A percentile compares a stretch with the other conserved stretches of the same genome.
These are phyloP conservation scores for Choristoneura rosaceana DNA, from an alignment of 2,888 invertebrate species.

Conservation along the genomic window DNA sequence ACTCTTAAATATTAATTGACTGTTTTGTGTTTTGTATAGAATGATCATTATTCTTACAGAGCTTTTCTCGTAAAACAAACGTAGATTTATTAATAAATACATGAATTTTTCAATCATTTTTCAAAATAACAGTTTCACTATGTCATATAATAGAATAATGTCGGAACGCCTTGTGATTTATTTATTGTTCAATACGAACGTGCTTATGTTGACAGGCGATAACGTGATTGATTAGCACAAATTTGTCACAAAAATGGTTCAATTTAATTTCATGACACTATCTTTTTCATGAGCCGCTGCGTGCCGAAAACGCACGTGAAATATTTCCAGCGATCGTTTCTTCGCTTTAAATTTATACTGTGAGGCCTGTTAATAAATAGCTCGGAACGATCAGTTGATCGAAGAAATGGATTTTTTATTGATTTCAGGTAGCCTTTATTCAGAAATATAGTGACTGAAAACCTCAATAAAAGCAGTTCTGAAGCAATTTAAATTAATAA, in stretches of 20 bases:
- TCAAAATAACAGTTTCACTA: neutral
- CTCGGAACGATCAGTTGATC: constrained; percentile 3
- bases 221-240: constrained; percentile 27
- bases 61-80: too few relatives aligned
- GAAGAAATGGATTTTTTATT: constrained; percentile 20
- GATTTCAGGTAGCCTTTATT: neutral
- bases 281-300: constrained; percentile 26
- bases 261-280: constrained; percentile 41
- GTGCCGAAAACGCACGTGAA: constrained; percentile 30
- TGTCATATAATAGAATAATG: neutral
- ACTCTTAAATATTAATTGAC: too few relatives aligned
- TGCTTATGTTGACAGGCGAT: neutral
- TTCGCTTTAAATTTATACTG: constrained; percentile 23
- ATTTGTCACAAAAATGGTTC: constrained; percentile 27
- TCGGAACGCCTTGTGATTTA: neutral
- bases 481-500: neutral
- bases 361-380: constrained; percentile 30
- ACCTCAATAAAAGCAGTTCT: neutral
- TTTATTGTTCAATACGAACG: neutral
- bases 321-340: constrained; percentile 28
- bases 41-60: too few relatives aligned
- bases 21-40: too few relatives aligned
- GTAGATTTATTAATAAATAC: too few relatives aligned
- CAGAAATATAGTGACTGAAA: neutral
- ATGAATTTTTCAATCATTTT: too few relatives aligned